These are phyloP conservation scores for Sebastolobus altivelis DNA, from an alignment of 2,797 vertebrate genomes.

Conservation along the genomic window DNA sequence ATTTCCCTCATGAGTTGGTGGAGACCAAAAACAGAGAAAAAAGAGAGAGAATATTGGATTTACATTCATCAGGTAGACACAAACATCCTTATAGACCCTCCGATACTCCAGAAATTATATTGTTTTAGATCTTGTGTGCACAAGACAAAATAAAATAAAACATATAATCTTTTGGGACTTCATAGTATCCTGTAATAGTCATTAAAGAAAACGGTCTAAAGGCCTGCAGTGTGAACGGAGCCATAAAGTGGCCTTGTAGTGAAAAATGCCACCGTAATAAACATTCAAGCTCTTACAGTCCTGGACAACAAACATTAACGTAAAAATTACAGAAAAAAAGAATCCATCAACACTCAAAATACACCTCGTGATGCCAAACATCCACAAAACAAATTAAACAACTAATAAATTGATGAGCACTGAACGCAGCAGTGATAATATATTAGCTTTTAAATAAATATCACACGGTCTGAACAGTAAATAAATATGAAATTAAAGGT, in stretches of 20 bases:
- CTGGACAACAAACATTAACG: conserved; percentile 21
- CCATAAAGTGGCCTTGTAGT: background rate
- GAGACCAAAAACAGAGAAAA: background rate
- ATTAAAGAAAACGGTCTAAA: background rate
- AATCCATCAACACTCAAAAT: conserved; percentile 32
- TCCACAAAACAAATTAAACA: conserved; percentile 22
- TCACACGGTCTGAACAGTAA: conserved; percentile 37
- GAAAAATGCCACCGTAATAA: conserved; percentile 10
- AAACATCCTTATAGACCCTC: background rate
- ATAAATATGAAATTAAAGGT: conserved; percentile 54
- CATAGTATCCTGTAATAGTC: background rate
- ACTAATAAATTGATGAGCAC: conserved; percentile 22
- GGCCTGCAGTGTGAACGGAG: conserved; percentile 42
- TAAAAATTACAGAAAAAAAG: conserved; percentile 35
- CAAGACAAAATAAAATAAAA: background rate
- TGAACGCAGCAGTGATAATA: conserved; percentile 47
- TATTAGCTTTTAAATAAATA: conserved; percentile 58
- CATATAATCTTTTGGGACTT: background rate
- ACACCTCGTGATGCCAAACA: conserved; percentile 43
- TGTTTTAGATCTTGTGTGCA: background rate
- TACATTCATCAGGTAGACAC: background rate
- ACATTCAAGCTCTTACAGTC: conserved; percentile 31
- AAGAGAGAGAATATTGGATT: background rate
- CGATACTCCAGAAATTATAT: background rate
- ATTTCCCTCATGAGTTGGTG: background rate